Evolutionary conservation across 2,113 vertebrate species (phyloP).

Genomic region (Pelodiscus sinensis): DNA sequence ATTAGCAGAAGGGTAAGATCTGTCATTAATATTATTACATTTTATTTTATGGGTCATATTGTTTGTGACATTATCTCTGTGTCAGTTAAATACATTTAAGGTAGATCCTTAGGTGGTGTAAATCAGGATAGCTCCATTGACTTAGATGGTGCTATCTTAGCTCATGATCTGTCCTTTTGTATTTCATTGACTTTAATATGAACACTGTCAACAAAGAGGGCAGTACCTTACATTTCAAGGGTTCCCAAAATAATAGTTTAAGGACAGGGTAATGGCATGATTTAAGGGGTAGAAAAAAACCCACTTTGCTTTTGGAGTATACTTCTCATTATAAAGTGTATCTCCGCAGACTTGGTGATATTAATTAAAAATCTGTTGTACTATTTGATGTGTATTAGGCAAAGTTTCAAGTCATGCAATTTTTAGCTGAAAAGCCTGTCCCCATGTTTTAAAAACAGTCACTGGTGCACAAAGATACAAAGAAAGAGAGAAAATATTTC

Average conservation of each 20-base stretch:
- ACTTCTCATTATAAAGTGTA: constrained; percentile 58
- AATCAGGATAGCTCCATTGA: constrained; percentile 1
- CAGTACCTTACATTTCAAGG: constrained; percentile 33
- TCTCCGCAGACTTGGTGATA: constrained; percentile 56
- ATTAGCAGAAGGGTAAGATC: background rate
- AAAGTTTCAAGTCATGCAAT: constrained; percentile 58
- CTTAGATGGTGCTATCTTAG: background rate
- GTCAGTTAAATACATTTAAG: background rate
- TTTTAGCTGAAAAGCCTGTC: constrained; percentile 53
- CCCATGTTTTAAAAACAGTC: constrained; percentile 8
- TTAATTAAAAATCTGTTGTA: constrained; percentile 70
- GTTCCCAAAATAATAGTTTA: background rate
- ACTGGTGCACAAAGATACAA: background rate
- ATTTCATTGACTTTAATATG: constrained; percentile 57
- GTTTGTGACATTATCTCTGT: background rate
- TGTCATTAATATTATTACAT: background rate
- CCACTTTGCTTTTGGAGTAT: constrained; percentile 53
- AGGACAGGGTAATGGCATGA: constrained; percentile 43
- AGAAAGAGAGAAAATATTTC: constrained; percentile 39
- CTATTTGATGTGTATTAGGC: constrained; percentile 59
- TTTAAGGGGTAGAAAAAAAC: constrained; percentile 42
- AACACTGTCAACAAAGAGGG: background rate
- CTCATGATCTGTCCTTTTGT: constrained; percentile 29
- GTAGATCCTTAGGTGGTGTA: background rate
- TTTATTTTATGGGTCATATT: background rate